Evolutionary conservation across 2,113 vertebrate species (phyloP).

Genomic region (Poecilia latipinna): DNA sequence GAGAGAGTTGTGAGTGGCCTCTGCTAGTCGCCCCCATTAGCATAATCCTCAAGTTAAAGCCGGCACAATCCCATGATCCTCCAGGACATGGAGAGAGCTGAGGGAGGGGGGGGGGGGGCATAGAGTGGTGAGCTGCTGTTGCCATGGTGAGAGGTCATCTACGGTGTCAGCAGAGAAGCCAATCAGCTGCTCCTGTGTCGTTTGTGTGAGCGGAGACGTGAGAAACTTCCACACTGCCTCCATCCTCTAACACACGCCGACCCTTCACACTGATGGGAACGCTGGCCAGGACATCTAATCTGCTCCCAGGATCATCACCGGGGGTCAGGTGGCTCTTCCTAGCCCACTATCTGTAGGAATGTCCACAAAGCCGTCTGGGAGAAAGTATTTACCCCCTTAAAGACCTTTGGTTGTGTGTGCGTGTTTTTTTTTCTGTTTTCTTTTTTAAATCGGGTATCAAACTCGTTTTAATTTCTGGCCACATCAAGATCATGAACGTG

Average conservation of each 20-base stretch:
- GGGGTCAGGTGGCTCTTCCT: not conserved
- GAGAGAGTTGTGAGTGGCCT: conserved; percentile 17
- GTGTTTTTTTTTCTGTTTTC: too few species aligned
- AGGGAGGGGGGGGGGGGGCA: conserved; percentile 2
- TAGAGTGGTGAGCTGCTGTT: conserved; percentile 42
- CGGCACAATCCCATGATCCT: conserved; percentile 72
- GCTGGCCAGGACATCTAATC: not conserved
- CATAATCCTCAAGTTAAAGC: conserved; percentile 73
- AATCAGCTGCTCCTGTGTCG: conserved; percentile 5
- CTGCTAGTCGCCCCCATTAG: conserved; percentile 62
- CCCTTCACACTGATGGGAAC: not conserved
- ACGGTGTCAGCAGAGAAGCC: conserved; percentile 53
- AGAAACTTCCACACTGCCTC: not conserved
- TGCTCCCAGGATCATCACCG: not conserved
- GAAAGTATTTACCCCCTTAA: not conserved
- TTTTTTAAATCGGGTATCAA: too few species aligned
- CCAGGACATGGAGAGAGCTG: conserved; percentile 30
- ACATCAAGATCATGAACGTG: too few species aligned
- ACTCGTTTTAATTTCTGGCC: too few species aligned
- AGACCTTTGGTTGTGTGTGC: not conserved
- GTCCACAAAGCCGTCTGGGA: not conserved
- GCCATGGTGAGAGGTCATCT: conserved; percentile 66
- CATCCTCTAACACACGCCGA: not conserved
- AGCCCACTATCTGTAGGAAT: not conserved
- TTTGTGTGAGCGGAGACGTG: not conserved